Conservation (phyloP, 2,113 vertebrate genomes). For the Carollia perspicillata region DNA sequence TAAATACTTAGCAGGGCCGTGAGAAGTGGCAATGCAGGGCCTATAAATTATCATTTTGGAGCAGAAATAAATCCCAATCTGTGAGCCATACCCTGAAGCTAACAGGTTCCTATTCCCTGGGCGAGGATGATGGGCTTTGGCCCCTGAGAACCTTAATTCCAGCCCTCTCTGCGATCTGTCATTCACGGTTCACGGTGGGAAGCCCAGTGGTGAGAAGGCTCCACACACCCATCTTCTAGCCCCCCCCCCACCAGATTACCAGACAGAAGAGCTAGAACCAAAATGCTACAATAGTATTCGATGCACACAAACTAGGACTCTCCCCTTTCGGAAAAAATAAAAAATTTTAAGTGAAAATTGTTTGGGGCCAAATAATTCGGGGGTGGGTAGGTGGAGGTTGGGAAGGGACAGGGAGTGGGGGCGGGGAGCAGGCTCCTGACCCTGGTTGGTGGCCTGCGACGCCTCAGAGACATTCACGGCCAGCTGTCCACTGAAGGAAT, state of each 20-base stretch:
- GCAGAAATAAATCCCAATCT: constrained; percentile 69
- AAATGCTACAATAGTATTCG: not conserved
- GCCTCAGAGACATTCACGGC: constrained; percentile 96
- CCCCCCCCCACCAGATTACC: not conserved
- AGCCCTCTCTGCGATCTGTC: constrained; percentile 33
- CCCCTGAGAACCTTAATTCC: constrained; percentile 59
- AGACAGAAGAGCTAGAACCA: not conserved
- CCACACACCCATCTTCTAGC: not conserved
- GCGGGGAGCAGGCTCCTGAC: constrained; percentile 78
- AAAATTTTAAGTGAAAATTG: not conserved
- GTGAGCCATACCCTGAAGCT: constrained; percentile 29
- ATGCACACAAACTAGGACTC: not conserved
- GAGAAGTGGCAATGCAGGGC: constrained; percentile 50
- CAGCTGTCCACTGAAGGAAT: constrained; percentile 96
- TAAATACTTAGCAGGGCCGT: constrained; percentile 69
- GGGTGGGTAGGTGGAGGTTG: not conserved
- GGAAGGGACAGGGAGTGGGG: not conserved
- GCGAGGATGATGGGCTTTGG: constrained; percentile 15
- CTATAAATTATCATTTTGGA: constrained; percentile 72
- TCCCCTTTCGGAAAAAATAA: not conserved
- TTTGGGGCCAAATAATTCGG: not conserved
- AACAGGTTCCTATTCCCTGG: constrained; percentile 51
- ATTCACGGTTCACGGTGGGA: constrained; percentile 17
- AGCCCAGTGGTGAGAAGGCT: not conserved
- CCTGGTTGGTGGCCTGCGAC: constrained; percentile 93